phyloP scores from a whole-genome alignment of 1,140 invertebrate species.

The Apis cerana region DNA sequence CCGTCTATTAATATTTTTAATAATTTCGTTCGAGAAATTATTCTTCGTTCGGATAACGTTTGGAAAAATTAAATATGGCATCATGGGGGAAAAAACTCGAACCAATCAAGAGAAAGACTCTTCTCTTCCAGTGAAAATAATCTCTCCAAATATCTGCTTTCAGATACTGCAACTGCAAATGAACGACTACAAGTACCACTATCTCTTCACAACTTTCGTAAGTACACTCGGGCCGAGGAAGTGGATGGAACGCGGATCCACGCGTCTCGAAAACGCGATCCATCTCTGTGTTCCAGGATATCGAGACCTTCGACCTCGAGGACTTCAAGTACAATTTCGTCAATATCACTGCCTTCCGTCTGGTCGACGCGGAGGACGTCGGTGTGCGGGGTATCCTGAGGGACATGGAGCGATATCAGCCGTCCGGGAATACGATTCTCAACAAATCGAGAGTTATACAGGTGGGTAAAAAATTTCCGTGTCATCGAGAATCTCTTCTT shows the following conservation, averaged over 20 bases:
- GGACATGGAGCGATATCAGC: slow-evolving; percentile 86
- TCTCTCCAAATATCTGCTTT: slow-evolving; percentile 49
- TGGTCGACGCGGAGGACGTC: slow-evolving; percentile 83
- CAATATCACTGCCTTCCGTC: slow-evolving; percentile 85
- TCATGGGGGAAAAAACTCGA: too few relatives aligned
- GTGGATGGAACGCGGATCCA: slow-evolving; percentile 3
- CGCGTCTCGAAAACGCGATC: slow-evolving; percentile 21
- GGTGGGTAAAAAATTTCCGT: slow-evolving; percentile 71
- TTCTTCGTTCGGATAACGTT: too few relatives aligned
- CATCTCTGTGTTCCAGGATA: slow-evolving; percentile 78
- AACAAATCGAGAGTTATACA: slow-evolving; percentile 83
- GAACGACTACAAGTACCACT: slow-evolving; percentile 88
- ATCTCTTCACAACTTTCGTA: slow-evolving; percentile 87
- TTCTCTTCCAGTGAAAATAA: background rate
- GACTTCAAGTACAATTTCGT: slow-evolving; percentile 86
- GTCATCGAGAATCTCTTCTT: too few relatives aligned
- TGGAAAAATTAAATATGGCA: too few relatives aligned
- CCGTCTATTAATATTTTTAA: too few relatives aligned
- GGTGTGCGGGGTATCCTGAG: slow-evolving; percentile 82
- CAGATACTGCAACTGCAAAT: slow-evolving; percentile 86
- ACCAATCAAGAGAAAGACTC: background rate
- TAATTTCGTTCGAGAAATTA: too few relatives aligned
- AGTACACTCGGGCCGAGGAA: slow-evolving; percentile 74
- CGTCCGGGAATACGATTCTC: slow-evolving; percentile 80
- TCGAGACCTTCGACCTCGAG: slow-evolving; percentile 85